These are phyloP conservation scores for Drosophila tropicalis DNA, from an alignment of 1,140 invertebrate species.

Conservation along the genomic window DNA sequence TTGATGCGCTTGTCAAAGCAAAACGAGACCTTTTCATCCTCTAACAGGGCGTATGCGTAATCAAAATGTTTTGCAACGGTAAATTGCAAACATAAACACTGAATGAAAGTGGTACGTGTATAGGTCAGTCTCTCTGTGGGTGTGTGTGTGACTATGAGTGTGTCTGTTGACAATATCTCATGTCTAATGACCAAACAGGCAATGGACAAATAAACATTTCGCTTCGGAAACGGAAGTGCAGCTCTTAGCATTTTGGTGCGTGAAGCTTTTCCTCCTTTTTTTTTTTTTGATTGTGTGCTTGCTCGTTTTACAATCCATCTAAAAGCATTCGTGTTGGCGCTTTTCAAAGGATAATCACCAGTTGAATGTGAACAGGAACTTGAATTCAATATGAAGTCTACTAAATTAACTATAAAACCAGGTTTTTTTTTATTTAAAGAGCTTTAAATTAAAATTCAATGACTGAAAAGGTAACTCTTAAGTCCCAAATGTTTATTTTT, in stretches of 20 bases:
- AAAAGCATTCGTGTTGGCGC: background rate
- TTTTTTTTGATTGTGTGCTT: background rate
- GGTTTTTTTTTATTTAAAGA: too few species aligned
- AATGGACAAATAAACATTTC: conserved; percentile 43
- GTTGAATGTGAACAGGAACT: background rate
- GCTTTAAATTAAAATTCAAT: too few species aligned
- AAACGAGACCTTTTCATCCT: conserved; percentile 27
- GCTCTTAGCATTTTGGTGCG: background rate
- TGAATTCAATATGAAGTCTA: too few species aligned
- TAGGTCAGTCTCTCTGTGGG: background rate
- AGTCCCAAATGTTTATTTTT: too few species aligned
- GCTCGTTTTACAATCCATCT: background rate
- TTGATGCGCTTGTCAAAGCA: conserved; percentile 70
- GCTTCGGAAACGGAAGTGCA: conserved; percentile 14
- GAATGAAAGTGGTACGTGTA: conserved; percentile 13
- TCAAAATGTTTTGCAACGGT: conserved; percentile 71
- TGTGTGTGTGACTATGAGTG: conserved; percentile 13
- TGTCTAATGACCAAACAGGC: conserved; percentile 69
- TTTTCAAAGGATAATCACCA: background rate
- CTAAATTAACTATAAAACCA: too few species aligned
- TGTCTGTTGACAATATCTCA: conserved; percentile 48
- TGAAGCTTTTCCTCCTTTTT: background rate
- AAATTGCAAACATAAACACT: conserved; percentile 72
- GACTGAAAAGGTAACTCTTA: too few species aligned
- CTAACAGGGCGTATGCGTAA: conserved; percentile 70